Evolutionary conservation across 2,113 vertebrate species (phyloP), one percentile per base, ranked within the genome.

Genomic region (Bubalus kerabau): DNA sequence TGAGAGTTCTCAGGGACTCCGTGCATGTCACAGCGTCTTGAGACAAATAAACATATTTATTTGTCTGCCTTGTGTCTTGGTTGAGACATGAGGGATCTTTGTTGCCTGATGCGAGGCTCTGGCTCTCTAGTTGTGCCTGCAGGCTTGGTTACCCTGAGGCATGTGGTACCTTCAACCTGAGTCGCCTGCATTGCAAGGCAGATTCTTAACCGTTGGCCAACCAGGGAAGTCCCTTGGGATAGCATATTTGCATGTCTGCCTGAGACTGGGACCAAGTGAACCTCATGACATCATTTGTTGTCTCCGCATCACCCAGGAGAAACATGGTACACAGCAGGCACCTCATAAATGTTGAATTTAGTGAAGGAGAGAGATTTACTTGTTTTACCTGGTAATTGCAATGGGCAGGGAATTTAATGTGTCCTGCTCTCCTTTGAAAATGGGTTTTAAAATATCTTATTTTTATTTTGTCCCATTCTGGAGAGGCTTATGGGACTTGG

Each of bases 401-500:
- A 12, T 59, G 26, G 23, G 30, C 19, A 43, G 43, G 67, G n/a
- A 52, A 87, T 62, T 84, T 78, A 78, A 48, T 1, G 46, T 48
- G 32, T 40, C 50, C 19, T 24, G 2, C 30, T 62, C 6, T 7
- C 48, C 48, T 80, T 85, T 43, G 36, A 91, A 93, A 94, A 67
- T 1, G 3, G 30, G 48, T 10, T 86, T 87, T 24, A 50, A 95
- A 57, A 46, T 71, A 13, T 94, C 62, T 50, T 46, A 26, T 24
- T 90, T 81, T 92, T 4, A 46, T 81, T 90, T 4, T 26, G 3
- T 82, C 62, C 62, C 57, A n/a, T 60, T 83, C 30, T 97, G 92
- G 92, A 81, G 84, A 87, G 76, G 60, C 17, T 32, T 28, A 2
- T 90, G 52, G 71, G 36, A 67, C 14, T 48, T 64, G 40, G 57